These are phyloP conservation scores for Amblyopsis rosae DNA, from an alignment of 2,113 vertebrate genomes.

Conservation along the genomic window DNA sequence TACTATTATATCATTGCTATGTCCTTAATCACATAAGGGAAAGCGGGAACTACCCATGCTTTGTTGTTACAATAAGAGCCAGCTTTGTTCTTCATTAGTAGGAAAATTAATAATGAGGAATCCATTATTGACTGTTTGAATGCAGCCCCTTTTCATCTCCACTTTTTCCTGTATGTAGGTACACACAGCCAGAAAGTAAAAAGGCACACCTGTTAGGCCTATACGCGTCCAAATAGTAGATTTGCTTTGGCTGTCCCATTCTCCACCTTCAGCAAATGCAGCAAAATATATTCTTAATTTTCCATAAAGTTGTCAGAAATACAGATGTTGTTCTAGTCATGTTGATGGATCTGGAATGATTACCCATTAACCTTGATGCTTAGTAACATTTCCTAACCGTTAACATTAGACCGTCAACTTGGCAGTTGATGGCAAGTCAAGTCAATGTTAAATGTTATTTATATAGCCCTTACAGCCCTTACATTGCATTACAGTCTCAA, in stretches of 20 bases:
- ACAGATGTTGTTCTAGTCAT: neutral
- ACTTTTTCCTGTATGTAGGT: constrained; percentile 32
- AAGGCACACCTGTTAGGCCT: neutral
- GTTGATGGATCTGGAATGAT: constrained; percentile 51
- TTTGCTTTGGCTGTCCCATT: neutral
- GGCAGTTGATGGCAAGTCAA: too few species aligned
- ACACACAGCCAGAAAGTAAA: constrained; percentile 17
- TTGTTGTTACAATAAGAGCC: too few species aligned
- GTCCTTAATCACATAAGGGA: neutral
- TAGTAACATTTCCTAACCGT: too few species aligned
- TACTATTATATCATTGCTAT: neutral
- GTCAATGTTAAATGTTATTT: too few species aligned
- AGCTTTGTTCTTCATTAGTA: too few species aligned
- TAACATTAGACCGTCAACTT: too few species aligned
- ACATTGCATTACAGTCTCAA: too few species aligned
- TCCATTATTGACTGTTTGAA: constrained; percentile 48
- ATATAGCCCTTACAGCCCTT: too few species aligned
- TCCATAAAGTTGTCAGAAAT: too few species aligned
- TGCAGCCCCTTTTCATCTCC: constrained; percentile 58
- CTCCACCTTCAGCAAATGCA: neutral
- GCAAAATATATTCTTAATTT: neutral
- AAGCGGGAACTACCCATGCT: neutral
- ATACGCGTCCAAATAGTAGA: constrained; percentile 14
- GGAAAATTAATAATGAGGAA: neutral
- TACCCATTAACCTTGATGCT: constrained; percentile 33